Conservation (phyloP, 2,888 invertebrate genomes). For the Tachina lurida region DNA sequence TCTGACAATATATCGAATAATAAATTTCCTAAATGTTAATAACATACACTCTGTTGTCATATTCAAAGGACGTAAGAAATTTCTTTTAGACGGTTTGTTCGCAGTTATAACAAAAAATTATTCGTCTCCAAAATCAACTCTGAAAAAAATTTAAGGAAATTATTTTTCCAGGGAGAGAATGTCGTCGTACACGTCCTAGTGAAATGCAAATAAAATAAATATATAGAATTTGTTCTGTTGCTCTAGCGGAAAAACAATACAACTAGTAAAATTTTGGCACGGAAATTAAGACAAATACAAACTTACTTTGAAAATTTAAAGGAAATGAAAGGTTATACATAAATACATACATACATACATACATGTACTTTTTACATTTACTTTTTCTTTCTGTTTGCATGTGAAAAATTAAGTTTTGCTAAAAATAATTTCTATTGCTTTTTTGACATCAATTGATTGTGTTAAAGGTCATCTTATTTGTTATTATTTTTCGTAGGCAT, state of each 20-base stretch:
- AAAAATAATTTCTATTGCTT: background rate
- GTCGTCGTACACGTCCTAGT: conserved; percentile 3
- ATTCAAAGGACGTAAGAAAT: too few species aligned
- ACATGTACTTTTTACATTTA: background rate
- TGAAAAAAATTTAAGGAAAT: background rate
- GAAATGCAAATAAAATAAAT: conserved; percentile 2
- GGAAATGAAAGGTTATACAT: conserved; percentile 1
- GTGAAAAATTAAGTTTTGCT: background rate
- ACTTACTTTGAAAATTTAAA: conserved; percentile 3
- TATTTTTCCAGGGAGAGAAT: conserved; percentile 33
- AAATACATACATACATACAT: background rate
- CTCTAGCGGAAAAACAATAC: background rate
- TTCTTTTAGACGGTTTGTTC: too few species aligned
- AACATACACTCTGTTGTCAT: too few species aligned
- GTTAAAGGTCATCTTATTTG: conserved; percentile 34
- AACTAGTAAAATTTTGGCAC: too few species aligned
- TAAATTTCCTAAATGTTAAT: too few species aligned
- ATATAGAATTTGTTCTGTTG: background rate
- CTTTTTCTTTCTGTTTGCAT: background rate
- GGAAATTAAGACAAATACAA: conserved; percentile 9
- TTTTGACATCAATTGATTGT: conserved; percentile 22
- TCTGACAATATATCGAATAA: too few species aligned
- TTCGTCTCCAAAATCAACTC: too few species aligned
- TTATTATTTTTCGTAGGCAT: background rate
- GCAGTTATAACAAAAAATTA: too few species aligned